Evolutionary conservation across 2,797 vertebrate species (phyloP), one percentile per base, ranked within the genome.

Genomic region (Clarias fuscus): DNA sequence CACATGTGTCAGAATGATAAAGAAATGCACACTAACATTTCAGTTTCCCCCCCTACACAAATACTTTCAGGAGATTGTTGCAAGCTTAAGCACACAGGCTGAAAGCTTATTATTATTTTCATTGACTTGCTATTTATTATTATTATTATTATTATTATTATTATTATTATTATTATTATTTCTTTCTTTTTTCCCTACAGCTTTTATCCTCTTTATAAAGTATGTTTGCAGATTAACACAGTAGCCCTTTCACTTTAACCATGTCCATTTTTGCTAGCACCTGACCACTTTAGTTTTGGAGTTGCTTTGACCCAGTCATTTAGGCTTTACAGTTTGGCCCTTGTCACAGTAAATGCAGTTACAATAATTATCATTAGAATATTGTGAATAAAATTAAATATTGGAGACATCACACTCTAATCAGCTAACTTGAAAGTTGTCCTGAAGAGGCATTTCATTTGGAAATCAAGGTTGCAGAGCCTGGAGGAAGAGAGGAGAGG

Each of bases 171-270:
- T 37, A 33, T 33, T 33, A 33, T 59, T 83, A 62, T 82, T 78
- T 77, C 58, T 24, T 64, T 33, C 20, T 72, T 30, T 81, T 84
- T 37, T 37, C 37, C 37, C 4, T 37, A 37, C 37, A 37, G 3
- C 37, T 37, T 37, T 37, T 37, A 37, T 37, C 37, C 37, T 37
- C 37, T 37, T 37, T 37, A 37, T 37, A 37, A 3, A 37, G 68
- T 72, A 43, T 82, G 33, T 76, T 62, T 48, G 84, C 85, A 37
- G 37, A 37, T 37, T 87, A 68, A 61, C 22, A 30, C 84, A 43
- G 71, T 24, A 24, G 64, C 70, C 82, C 75, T 82, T 87, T 65
- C 64, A 61, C 77, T 86, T 83, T 56, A 86, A 58, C 53, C 24
- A 20, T 30, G 48, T 88, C 37, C 37, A 37, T 37, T 37, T 37